These are phyloP conservation scores for Andrena trimmerana DNA, from an alignment of 2,888 invertebrate genomes.

Conservation along the genomic window DNA sequence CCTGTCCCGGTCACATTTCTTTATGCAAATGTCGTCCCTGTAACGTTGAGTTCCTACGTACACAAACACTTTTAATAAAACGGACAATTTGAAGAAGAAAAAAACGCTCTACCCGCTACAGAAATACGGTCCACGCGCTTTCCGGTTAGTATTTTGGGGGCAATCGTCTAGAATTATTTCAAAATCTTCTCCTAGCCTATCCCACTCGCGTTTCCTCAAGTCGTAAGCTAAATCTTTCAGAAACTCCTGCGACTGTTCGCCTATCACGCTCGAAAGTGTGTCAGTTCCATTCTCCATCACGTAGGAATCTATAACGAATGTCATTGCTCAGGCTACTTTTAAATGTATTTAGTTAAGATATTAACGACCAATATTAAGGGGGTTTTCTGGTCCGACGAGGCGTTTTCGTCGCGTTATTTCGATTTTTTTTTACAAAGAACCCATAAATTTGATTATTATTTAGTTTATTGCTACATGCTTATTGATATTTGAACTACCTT, in stretches of 20 bases:
- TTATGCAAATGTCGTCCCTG: conserved; percentile 76
- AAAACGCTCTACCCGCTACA: conserved; percentile 83
- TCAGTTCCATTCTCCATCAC: conserved; percentile 53
- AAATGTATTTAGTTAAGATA: not conserved
- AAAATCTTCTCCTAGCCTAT: conserved; percentile 87
- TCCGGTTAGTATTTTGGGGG: conserved; percentile 86
- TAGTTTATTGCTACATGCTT: too few relatives aligned
- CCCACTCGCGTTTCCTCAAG: conserved; percentile 86
- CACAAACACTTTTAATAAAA: conserved; percentile 8
- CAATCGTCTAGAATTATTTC: conserved; percentile 89
- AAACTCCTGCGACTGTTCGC: conserved; percentile 83
- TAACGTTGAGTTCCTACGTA: conserved; percentile 32
- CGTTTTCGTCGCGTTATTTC: too few relatives aligned
- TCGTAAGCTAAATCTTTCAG: conserved; percentile 86
- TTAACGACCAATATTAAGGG: too few relatives aligned
- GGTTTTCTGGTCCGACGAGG: too few relatives aligned
- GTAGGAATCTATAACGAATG: conserved; percentile 52
- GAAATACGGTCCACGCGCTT: conserved; percentile 85
- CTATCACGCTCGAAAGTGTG: conserved; percentile 68
- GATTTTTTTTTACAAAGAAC: too few relatives aligned
- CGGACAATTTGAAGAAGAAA: not conserved
- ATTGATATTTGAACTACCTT: too few relatives aligned
- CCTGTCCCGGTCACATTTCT: conserved; percentile 76
- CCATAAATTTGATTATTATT: too few relatives aligned
- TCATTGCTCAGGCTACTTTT: conserved; percentile 22